Percentiles rank a stretch among this genome's conserved stretches.
Conservation (phyloP, 2,113 vertebrate species). For the Pedionomus torquatus region DNA sequence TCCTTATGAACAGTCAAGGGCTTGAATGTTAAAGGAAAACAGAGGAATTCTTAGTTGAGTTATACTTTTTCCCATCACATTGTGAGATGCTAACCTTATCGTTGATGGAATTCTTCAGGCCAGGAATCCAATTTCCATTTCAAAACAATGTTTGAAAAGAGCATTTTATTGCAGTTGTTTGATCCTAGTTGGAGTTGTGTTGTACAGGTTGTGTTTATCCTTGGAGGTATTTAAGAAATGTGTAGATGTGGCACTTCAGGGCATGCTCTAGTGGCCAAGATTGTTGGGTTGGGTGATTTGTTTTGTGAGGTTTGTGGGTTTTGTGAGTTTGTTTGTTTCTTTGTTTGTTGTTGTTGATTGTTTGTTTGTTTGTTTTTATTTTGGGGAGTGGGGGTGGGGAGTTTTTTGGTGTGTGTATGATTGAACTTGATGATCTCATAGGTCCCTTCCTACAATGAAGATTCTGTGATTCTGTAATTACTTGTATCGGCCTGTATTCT, state of each 20-base stretch:
- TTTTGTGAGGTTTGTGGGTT: too few relatives aligned
- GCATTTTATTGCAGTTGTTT: background rate
- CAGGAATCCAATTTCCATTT: background rate
- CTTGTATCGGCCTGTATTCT: background rate
- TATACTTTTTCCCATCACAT: background rate
- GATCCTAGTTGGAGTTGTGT: background rate
- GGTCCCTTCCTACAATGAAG: too few relatives aligned
- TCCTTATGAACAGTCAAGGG: background rate
- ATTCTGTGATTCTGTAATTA: background rate
- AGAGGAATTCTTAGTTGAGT: background rate
- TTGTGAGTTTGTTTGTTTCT: too few relatives aligned
- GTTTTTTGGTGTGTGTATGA: too few relatives aligned
- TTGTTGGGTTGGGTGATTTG: too few relatives aligned
- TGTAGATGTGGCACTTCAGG: too few relatives aligned
- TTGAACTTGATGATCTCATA: too few relatives aligned
- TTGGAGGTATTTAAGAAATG: too few relatives aligned
- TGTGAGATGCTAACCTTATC: rapidly evolving
- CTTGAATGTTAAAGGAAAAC: background rate
- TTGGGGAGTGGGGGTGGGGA: too few relatives aligned
- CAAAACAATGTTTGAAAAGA: background rate
- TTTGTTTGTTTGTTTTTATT: too few relatives aligned
- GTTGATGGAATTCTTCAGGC: background rate
- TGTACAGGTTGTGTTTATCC: background rate
- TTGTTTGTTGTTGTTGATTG: too few relatives aligned
- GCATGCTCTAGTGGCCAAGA: too few relatives aligned